Evolutionary conservation across 2,113 vertebrate genomes (phyloP).

Genomic region (Megatriorchis doriae): DNA sequence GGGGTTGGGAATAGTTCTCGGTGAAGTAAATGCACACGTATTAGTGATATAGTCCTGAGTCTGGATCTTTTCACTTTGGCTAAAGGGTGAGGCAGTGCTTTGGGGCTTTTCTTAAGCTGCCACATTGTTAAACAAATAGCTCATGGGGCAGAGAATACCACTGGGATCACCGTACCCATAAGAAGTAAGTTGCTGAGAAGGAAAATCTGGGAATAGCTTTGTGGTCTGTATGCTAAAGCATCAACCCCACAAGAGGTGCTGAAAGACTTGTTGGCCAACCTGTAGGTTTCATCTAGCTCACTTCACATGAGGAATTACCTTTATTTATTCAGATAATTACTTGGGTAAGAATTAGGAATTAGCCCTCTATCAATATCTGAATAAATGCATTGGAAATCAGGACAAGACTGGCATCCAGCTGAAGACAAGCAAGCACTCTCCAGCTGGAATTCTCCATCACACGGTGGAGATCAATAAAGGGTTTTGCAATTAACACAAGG

Average conservation of each 20-base stretch:
- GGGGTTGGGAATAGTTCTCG: neutral
- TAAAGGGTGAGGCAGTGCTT: neutral
- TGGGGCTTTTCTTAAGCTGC: neutral
- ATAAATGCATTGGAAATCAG: neutral
- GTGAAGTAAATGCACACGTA: neutral
- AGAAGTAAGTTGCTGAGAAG: neutral
- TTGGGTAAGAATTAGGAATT: neutral
- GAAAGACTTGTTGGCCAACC: neutral
- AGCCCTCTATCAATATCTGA: neutral
- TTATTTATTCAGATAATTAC: neutral
- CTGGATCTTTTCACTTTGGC: neutral
- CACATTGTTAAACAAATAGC: neutral
- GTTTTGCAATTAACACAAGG: neutral
- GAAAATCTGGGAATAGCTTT: neutral
- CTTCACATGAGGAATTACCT: neutral
- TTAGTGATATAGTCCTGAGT: rapidly evolving
- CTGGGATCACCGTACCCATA: neutral
- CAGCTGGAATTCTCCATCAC: neutral
- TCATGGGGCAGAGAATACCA: neutral
- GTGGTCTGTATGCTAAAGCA: neutral
- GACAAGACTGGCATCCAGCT: neutral
- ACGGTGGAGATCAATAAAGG: neutral
- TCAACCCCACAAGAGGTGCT: neutral
- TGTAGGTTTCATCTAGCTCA: neutral
- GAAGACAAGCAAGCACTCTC: neutral